A percentile compares a stretch with the other conserved stretches of the same genome.
phyloP scores from a whole-genome alignment of 2,113 vertebrate genomes.

The Anoplopoma fimbria region DNA sequence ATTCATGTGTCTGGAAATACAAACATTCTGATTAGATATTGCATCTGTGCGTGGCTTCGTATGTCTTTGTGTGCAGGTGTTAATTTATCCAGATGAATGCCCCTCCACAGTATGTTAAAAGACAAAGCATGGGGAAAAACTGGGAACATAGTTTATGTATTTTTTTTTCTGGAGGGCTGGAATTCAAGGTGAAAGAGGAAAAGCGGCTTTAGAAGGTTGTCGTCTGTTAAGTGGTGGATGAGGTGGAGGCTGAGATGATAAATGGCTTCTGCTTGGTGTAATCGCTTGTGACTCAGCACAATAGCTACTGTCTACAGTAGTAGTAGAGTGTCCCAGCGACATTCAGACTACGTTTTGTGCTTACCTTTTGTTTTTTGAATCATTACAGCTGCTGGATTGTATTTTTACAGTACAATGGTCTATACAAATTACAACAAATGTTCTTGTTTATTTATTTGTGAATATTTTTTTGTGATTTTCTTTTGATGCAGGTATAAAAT shows the following conservation, averaged over 20 bases:
- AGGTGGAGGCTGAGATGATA: neutral
- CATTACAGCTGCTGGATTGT: neutral
- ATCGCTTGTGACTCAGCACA: slow-evolving; percentile 19
- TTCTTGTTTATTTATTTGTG: neutral
- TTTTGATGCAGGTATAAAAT: neutral
- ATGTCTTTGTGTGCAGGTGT: neutral
- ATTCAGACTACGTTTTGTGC: neutral
- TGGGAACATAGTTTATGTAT: neutral
- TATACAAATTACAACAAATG: neutral
- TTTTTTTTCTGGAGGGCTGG: neutral
- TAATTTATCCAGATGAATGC: neutral
- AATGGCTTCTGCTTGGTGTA: slow-evolving; percentile 4
- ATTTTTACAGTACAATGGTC: neutral
- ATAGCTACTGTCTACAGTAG: neutral
- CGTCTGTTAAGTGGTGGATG: neutral
- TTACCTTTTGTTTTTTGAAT: neutral
- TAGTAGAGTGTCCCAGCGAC: neutral
- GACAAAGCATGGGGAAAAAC: neutral
- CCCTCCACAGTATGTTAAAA: neutral
- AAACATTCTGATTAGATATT: too few species aligned
- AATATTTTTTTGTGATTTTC: neutral
- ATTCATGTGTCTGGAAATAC: neutral
- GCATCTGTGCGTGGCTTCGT: neutral
- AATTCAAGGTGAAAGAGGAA: neutral
- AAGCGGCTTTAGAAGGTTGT: neutral